Evolutionary conservation across 2,797 vertebrate species (phyloP).

Genomic region (Acanthopagrus latus): DNA sequence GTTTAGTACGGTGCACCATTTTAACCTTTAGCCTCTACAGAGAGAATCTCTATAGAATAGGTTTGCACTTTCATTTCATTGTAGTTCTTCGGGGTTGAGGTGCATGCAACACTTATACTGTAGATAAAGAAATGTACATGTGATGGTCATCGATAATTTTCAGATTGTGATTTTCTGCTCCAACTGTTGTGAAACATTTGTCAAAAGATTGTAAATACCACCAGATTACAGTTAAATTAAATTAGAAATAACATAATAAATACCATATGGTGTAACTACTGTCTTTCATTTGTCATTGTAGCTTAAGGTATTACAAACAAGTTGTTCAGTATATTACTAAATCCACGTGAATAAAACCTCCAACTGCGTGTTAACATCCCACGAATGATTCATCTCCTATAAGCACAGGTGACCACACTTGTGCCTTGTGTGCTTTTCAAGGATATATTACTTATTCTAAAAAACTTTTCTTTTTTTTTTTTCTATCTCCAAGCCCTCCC

Average conservation of each 20-base stretch:
- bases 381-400: background rate
- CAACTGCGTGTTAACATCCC: background rate
- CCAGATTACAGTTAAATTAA: background rate
- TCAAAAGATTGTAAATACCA: background rate
- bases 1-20: background rate
- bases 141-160: too few species aligned
- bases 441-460: constrained; percentile 69
- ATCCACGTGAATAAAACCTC: background rate
- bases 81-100: constrained; percentile 6
- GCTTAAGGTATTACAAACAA: background rate
- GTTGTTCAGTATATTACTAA: background rate
- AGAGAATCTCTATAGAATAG: constrained; percentile 8
- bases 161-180: too few species aligned
- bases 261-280: background rate
- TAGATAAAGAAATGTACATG: too few species aligned
- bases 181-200: too few species aligned
- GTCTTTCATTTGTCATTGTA: background rate
- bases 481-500: constrained; percentile 88
- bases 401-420: constrained; percentile 9
- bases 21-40: background rate
- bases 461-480: constrained; percentile 25
- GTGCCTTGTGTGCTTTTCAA: constrained; percentile 52
- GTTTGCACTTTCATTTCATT: background rate
- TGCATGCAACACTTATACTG: background rate
- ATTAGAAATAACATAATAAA: background rate